Evolutionary conservation across 2,113 vertebrate genomes (phyloP).

Genomic region (Lophura nycthemera): DNA sequence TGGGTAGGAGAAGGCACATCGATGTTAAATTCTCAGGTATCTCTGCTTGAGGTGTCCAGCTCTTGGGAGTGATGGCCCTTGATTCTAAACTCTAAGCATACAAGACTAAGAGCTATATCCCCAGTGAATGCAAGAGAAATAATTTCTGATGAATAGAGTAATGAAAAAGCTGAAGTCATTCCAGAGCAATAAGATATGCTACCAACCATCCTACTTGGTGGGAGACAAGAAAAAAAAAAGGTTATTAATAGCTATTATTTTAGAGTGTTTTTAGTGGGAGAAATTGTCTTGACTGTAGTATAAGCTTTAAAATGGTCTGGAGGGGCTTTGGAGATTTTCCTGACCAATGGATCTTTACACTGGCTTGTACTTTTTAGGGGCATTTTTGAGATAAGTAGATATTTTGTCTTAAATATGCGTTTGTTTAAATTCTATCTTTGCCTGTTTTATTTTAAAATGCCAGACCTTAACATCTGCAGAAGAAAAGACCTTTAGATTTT

Average conservation of each 20-base stretch:
- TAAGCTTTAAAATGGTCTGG: neutral
- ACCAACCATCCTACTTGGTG: neutral
- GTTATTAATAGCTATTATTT: neutral
- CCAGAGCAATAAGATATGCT: neutral
- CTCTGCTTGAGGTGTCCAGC: neutral
- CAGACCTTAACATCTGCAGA: neutral
- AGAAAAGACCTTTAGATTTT: neutral
- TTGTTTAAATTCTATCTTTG: neutral
- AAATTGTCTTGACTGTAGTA: neutral
- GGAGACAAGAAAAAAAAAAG: neutral
- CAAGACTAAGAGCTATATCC: neutral
- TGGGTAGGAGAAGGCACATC: neutral
- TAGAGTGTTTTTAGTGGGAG: neutral
- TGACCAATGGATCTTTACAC: neutral
- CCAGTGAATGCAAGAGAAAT: neutral
- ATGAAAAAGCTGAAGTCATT: neutral
- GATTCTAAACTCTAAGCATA: neutral
- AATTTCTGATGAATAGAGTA: neutral
- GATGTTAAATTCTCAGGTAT: neutral
- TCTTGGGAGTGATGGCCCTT: rapidly evolving
- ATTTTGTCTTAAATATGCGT: neutral
- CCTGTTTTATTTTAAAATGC: neutral
- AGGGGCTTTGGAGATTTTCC: neutral
- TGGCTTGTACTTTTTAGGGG: neutral
- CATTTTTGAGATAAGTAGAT: neutral